Evolutionary conservation across 2,888 invertebrate species (phyloP), one percentile per base, ranked within the genome.

Genomic region (Apamea crenata): DNA sequence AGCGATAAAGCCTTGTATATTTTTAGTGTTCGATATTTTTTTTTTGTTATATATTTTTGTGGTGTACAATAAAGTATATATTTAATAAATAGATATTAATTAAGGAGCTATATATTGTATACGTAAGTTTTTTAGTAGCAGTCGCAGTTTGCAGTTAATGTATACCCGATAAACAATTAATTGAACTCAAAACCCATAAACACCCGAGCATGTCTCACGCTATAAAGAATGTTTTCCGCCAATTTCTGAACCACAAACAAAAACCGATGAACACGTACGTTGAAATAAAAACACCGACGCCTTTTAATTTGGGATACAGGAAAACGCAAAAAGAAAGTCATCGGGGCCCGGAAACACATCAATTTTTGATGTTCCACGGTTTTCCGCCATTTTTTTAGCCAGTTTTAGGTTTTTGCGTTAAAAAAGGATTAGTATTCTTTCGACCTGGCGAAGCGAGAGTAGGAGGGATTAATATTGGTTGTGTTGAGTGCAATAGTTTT

Each of bases 241-340:
- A 74, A 70, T 67, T 47, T 70, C n/a, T 21, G 63, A 16, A 67
- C 72, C 18, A 59, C n/a, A 53, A 83, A 68, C 50, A 40, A 69
- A 66, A 67, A 40, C 67, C 77, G 44, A 44, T 47, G 61, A 72
- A 50, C 70, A 83, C 87, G 74, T 76, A 61, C 76, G 65, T 76
- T 29, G n/a, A 67, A 80, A 84, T 66, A 76, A 87, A 78, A 79
- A 84, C 59, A 79, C 0, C 32, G 44, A 29, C n/a, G 47, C 70
- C 76, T 80, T 89, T 87, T 87, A 84, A 81, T 84, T 84, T 82
- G 50, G 78, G 44, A 77, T 67, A 77, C 82, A 71, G 82, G 74
- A 79, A 80, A 84, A 76, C n/a, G 59, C 12, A 70, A 81, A 83
- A 86, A 67, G 76, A 74, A 84, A 85, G 69, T 82, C 78, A 78